Percentiles rank a stretch among this genome's conserved stretches.
Evolutionary conservation across 2,888 invertebrate species (phyloP).

Genomic region (Coenonympha glycerion): DNA sequence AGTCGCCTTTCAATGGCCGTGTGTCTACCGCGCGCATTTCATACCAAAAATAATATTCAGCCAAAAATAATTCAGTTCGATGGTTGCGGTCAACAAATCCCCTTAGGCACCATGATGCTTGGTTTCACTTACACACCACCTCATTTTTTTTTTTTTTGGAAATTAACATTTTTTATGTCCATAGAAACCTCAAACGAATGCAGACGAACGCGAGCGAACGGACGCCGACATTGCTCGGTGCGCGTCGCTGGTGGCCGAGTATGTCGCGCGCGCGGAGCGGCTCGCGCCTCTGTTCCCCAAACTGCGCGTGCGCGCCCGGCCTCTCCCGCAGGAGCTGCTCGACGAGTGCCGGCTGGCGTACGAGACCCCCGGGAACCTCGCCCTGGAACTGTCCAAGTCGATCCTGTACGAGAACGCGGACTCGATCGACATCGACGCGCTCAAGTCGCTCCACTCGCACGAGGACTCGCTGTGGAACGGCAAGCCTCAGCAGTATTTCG

Average conservation of each 20-base stretch:
- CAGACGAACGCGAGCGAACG: not conserved
- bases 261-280: slow-evolving; percentile 54
- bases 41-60: too few species aligned
- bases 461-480: slow-evolving; percentile 76
- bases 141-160: too few species aligned
- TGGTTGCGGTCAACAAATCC: too few species aligned
- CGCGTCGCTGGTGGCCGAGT: slow-evolving; percentile 48
- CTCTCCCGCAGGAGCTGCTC: slow-evolving; percentile 34
- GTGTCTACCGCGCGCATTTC: too few species aligned
- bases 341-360: slow-evolving; percentile 41
- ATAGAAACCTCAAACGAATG: slow-evolving; percentile 8
- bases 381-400: slow-evolving; percentile 48
- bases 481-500: slow-evolving; percentile 77
- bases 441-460: slow-evolving; percentile 39
- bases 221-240: not conserved
- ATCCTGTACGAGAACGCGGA: slow-evolving; percentile 58
- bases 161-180: not conserved
- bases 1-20: too few species aligned
- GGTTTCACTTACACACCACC: too few species aligned
- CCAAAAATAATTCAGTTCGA: too few species aligned
- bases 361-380: slow-evolving; percentile 54
- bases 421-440: slow-evolving; percentile 40
- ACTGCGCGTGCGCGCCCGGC: slow-evolving; percentile 32
- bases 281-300: slow-evolving; percentile 49
- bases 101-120: too few species aligned